Conservation (phyloP, 2,113 vertebrate species). For the western clawed frog (Xenopus tropicalis) region UCB_Xtro_10.0 CM004450.2:95582501-95583000, state of each 20-base stretch:
- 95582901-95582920: too few relatives aligned
- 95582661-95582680: constrained; percentile 74
- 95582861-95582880: too few relatives aligned
- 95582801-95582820: constrained; percentile 69
- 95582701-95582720: constrained; percentile 93
- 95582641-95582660: constrained; percentile 91
- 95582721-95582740: constrained; percentile 85
- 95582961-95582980: too few relatives aligned
- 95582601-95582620: constrained; percentile 84
- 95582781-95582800: constrained; percentile 72
- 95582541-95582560: too few relatives aligned
- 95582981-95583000: too few relatives aligned
- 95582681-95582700: constrained; percentile 84
- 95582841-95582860: constrained; percentile 72
- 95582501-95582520: too few relatives aligned
- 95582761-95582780: constrained; percentile 74
- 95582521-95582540: too few relatives aligned
- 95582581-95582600: neutral
- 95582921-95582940: too few relatives aligned
- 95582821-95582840: constrained; percentile 77
- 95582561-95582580: too few relatives aligned
- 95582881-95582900: too few relatives aligned
- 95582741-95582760: constrained; percentile 85
- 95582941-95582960: too few relatives aligned
- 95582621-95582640: constrained; percentile 84